A percentile compares a stretch with the other conserved stretches of the same genome.
phyloP scores from a whole-genome alignment of 2,797 vertebrate genomes.

The Avahi laniger region DNA sequence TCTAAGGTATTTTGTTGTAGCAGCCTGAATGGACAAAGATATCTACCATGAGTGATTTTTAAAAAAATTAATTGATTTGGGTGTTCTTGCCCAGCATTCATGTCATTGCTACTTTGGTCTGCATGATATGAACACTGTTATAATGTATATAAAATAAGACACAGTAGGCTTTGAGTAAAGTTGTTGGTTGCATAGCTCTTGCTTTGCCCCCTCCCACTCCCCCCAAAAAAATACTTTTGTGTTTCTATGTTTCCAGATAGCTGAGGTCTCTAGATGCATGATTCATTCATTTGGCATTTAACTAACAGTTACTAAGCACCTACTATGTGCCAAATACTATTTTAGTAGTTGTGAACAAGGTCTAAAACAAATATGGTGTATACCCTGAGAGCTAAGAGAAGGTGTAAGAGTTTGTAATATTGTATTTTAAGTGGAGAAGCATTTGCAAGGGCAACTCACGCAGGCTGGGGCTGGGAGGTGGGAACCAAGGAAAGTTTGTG shows the following conservation, averaged over 20 bases:
- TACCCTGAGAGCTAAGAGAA: neutral
- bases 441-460: neutral
- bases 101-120: neutral
- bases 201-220: neutral
- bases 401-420: neutral
- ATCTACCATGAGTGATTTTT: neutral
- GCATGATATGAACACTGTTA: neutral
- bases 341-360: neutral
- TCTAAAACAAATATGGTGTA: neutral
- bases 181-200: slow-evolving; percentile 3
- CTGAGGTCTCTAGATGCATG: neutral
- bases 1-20: neutral
- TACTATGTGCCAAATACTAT: neutral
- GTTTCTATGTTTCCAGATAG: slow-evolving; percentile 9
- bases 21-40: neutral
- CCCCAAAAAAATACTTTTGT: neutral
- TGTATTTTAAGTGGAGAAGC: neutral
- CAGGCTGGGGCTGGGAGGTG: neutral
- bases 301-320: neutral
- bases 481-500: neutral
- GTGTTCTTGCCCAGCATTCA: neutral
- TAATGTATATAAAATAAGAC: neutral
- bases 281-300: neutral
- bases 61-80: neutral
- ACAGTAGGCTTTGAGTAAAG: neutral